Base-by-base conservation (phyloP, 2,888 invertebrate genomes). In the Nesidiocoris tenuis region DNA sequence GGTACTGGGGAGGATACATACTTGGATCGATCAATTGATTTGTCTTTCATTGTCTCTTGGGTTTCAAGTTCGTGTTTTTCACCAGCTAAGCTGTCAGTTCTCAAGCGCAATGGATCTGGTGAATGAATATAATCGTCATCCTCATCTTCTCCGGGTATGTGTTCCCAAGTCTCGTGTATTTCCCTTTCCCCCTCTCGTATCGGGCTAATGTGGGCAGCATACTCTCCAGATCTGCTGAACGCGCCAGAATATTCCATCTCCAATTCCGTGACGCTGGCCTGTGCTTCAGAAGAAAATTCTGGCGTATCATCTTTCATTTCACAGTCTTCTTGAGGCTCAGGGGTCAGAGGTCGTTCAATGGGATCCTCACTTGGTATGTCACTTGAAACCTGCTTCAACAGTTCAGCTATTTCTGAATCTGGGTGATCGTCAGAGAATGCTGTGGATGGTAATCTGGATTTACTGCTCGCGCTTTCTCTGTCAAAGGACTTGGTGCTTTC, bases 1-100 rank as follows among this genome's bases (percentile, higher is more conserved):
- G 89, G 89, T 76, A 88, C 86, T 17, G 88, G 88, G 81, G 89
- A 89, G 82, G 86, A 56, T 19, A 56, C 23, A 22, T n/a, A 67
- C 22, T 61, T 72, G 39, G 72, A 61, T 80, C 79, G 80, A 64
- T 83, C 82, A 78, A 82, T 81, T 9, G 84, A 80, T 80, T 85
- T 81, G 78, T 82, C 81, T 78, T 81, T 83, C 61, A 82, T 80
- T 7, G 82, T 81, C 80, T 86, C 85, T 77, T 84, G 81, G 19
- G 85, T 83, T 83, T 86, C 86, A 70, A 85, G 80, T 82, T 86
- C 86, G 79, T 84, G 84, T 80, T 87, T 85, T 80, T 87, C 86
- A 39, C 86, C 86, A 79, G 85, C 84, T 79, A 85, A 84, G 78
- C 86, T 85, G 81, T 86, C 85, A 61, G 84, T 83, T 55, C 86